These are phyloP conservation scores for Siniperca obscura DNA, from an alignment of 2,797 vertebrate genomes.

Conservation along the genomic window DNA sequence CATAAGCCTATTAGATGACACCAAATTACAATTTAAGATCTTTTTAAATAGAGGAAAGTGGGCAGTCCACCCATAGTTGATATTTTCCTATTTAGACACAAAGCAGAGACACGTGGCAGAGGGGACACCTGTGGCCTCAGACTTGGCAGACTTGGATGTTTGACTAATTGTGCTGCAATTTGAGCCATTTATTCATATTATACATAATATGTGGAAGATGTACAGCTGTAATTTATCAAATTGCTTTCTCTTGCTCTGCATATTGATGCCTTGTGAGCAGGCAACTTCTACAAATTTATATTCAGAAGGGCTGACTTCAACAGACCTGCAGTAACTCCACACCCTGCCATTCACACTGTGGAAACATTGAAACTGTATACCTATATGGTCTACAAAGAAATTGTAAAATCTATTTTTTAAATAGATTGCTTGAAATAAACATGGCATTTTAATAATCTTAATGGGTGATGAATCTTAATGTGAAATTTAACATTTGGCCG, in stretches of 20 bases:
- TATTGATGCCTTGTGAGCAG: conserved; percentile 41
- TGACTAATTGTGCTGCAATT: conserved; percentile 52
- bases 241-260: conserved; percentile 28
- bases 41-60: conserved; percentile 52
- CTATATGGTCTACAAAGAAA: conserved; percentile 18
- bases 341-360: not conserved
- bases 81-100: conserved; percentile 43
- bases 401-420: conserved; percentile 1
- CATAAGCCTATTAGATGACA: conserved; percentile 47
- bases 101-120: conserved; percentile 6
- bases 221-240: conserved; percentile 51
- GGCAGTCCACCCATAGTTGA: conserved; percentile 31
- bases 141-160: conserved; percentile 51
- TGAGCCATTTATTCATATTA: conserved; percentile 54
- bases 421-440: conserved; percentile 22
- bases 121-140: conserved; percentile 46
- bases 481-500: conserved; percentile 54
- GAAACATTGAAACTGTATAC: conserved; percentile 9
- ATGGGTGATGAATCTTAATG: conserved; percentile 47
- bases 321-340: conserved; percentile 14
- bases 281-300: conserved; percentile 32
- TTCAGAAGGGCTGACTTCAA: conserved; percentile 31
- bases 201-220: conserved; percentile 40
- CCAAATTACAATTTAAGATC: conserved; percentile 62
- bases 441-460: conserved; percentile 31